Base-by-base conservation (phyloP, 2,888 invertebrate species). In the Blastobasis adustella region DNA sequence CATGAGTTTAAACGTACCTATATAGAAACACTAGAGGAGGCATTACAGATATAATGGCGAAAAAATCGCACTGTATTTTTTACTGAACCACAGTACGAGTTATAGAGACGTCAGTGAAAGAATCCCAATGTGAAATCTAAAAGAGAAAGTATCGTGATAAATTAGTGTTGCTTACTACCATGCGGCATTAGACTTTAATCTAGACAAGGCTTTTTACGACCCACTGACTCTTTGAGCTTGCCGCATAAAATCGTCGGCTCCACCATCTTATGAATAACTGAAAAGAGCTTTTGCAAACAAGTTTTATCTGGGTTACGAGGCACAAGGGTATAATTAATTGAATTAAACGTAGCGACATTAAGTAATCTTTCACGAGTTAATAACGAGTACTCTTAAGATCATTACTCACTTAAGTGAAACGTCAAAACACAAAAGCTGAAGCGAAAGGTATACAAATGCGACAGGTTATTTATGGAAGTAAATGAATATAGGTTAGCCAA, bases 401-500 rank as follows among this genome's bases (percentile, higher is more conserved):
- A 48, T 51, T 47, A 47, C 7, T 48, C 39, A 37, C 10, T n/a
- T 47, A 51, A 51, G 46, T 51, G 44, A 52, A 49, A 44, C 42
- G 46, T 49, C 45, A 47, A 41, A 52, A 47, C 43, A 50, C 46
- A 52, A 51, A 39, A 50, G 51, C 53, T 40, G 48, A 46, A 42
- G 49, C 49, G 44, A 52, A 44, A 55, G 51, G 53, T 56, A 58
- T 53, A 54, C 52, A 53, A 54, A 36, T 40, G 52, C 52, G 56
- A 50, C 45, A 53, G 50, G 51, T 57, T 56, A 57, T 59, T 59
- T 56, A 55, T 56, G 52, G 48, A 54, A 50, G 54, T 53, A 54
- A 59, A 59, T 60, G 54, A 57, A 60, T 58, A 55, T 54, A 57
- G 58, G 56, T 61, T 53, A 58, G 55, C 46, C 53, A 54, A 51